A percentile compares a stretch with the other conserved stretches of the same genome.
phyloP scores from a whole-genome alignment of 2,888 invertebrate species.

The Sturmia bella region DNA sequence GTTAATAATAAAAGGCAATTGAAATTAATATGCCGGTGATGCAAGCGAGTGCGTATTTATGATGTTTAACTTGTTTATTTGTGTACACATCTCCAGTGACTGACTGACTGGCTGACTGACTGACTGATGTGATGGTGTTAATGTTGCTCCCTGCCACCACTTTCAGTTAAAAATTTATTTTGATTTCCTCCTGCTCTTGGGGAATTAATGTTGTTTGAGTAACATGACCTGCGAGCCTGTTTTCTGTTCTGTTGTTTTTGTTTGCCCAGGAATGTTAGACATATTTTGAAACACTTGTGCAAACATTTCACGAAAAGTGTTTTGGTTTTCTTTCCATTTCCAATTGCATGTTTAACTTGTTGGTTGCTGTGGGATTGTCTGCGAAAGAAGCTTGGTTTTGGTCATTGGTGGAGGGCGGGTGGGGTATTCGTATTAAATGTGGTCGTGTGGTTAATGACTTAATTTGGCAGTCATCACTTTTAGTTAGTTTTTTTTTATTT shows the following conservation, averaged over 20 bases:
- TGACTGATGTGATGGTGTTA: constrained; percentile 62
- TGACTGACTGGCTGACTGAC: neutral
- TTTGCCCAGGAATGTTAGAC: constrained; percentile 60
- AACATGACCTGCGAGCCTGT: constrained; percentile 58
- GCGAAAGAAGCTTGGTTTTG: no score
- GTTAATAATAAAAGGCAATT: constrained; percentile 43
- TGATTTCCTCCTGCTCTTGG: neutral
- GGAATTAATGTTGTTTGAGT: constrained; percentile 47
- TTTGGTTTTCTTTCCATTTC: neutral
- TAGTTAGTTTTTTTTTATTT: constrained; percentile 36
- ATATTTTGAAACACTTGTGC: constrained; percentile 63
- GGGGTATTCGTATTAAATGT: constrained; percentile 7
- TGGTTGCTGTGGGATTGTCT: constrained; percentile 1
- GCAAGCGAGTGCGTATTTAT: constrained; percentile 3
- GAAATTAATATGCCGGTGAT: constrained; percentile 71
- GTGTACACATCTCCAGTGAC: no score
- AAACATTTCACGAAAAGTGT: constrained; percentile 42
- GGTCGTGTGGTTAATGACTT: constrained; percentile 20
- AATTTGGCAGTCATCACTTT: constrained; percentile 44
- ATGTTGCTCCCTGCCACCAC: neutral
- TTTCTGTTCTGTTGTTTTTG: constrained; percentile 32
- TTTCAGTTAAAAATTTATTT: neutral
- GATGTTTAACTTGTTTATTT: constrained; percentile 39
- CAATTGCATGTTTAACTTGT: constrained; percentile 49
- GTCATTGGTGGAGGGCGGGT: no score